Percentiles rank a stretch among this genome's conserved stretches.
phyloP scores from a whole-genome alignment of 2,113 vertebrate species.

The Platysteira castanea region DNA sequence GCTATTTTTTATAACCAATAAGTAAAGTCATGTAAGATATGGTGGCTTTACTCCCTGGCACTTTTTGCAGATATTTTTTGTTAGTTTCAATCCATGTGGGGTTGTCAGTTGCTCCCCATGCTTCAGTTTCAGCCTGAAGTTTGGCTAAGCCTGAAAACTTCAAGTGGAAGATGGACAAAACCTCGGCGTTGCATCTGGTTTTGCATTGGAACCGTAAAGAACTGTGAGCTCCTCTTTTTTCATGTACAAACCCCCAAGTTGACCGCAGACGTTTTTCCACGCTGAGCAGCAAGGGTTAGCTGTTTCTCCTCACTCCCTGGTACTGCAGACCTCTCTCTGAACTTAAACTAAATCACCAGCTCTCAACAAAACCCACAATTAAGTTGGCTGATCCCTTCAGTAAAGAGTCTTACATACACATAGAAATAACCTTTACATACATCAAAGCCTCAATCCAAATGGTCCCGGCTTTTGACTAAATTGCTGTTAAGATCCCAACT shows the following conservation, averaged over 20 bases:
- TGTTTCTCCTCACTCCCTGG: not conserved
- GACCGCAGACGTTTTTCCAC: not conserved
- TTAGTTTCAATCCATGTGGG: not conserved
- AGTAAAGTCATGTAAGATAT: not conserved
- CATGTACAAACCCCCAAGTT: not conserved
- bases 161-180: not conserved
- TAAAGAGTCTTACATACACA: constrained; percentile 11
- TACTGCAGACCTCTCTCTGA: constrained; percentile 28
- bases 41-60: not conserved
- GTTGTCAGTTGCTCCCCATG: not conserved
- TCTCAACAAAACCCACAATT: constrained; percentile 52
- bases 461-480: constrained; percentile 44
- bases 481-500: constrained; percentile 42
- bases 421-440: constrained; percentile 30
- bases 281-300: not conserved
- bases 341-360: constrained; percentile 37
- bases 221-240: not conserved
- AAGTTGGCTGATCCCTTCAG: constrained; percentile 23
- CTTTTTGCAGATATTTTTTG: not conserved
- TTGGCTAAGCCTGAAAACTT: not conserved
- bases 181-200: not conserved
- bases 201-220: not conserved
- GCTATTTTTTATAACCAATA: not conserved
- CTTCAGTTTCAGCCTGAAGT: not conserved
- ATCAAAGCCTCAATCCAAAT: constrained; percentile 34